Conservation (phyloP, 92 coral and sea anemone genomes). For the Parazoanthus darwini region DNA sequence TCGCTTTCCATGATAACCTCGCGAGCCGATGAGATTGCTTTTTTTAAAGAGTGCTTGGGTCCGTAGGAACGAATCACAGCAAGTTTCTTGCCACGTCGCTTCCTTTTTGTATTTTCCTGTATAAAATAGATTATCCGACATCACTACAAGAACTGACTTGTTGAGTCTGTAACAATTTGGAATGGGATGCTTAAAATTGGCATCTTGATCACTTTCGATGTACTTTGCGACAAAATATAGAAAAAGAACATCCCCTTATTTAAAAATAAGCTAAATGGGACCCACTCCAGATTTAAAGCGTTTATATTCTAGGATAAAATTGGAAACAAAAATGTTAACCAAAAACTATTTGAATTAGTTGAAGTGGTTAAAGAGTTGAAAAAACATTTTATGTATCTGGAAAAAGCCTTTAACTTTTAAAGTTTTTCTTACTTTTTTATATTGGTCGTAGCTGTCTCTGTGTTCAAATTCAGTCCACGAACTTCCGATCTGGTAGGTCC, state of each 20-base stretch:
- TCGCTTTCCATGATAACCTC: conserved; percentile 13
- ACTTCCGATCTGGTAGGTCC: neutral
- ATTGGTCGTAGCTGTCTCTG: neutral
- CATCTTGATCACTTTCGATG: too few species aligned
- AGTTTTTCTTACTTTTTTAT: neutral
- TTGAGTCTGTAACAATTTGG: neutral
- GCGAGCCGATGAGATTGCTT: conserved; percentile 11
- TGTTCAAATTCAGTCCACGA: neutral
- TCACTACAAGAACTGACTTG: too few species aligned
- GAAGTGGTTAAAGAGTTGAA: too few species aligned
- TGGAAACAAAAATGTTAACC: too few species aligned
- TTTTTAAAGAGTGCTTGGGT: neutral
- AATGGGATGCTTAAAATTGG: neutral
- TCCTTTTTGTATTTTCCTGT: neutral
- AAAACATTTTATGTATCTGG: neutral
- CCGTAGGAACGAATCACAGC: neutral
- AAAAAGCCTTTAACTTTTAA: too few species aligned
- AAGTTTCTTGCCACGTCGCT: conserved; percentile 2
- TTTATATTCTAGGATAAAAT: too few species aligned
- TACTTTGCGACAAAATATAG: too few species aligned
- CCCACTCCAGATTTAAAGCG: too few species aligned
- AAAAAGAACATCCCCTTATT: too few species aligned
- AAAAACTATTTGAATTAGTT: too few species aligned
- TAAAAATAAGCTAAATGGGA: too few species aligned
- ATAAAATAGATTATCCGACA: too few species aligned